Evolutionary conservation across 92 coral and sea anemone genomes (phyloP).

Genomic region (Blastomussa wellsi): DNA sequence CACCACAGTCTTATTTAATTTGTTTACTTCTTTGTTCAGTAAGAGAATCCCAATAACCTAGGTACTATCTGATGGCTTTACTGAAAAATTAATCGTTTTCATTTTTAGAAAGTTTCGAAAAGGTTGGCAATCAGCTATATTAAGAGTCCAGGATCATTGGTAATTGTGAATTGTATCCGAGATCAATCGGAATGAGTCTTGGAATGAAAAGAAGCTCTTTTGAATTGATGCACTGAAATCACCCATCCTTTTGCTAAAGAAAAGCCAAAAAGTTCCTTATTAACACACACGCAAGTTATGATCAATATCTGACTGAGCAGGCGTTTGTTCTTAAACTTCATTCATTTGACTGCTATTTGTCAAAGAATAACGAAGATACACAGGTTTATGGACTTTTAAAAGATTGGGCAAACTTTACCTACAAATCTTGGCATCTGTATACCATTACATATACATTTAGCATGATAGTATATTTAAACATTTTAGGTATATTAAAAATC

Average conservation of each 20-base stretch:
- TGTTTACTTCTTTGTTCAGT: background rate
- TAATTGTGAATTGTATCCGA: background rate
- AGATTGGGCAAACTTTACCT: background rate
- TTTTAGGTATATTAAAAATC: background rate
- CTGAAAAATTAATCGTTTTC: background rate
- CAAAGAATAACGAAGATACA: conserved; percentile 25
- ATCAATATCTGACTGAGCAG: background rate
- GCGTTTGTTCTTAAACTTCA: background rate
- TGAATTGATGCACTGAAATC: background rate
- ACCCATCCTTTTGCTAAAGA: background rate
- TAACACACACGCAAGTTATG: background rate
- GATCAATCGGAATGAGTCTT: background rate
- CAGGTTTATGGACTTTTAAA: conserved; percentile 8
- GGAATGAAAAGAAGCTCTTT: background rate
- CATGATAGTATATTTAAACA: background rate
- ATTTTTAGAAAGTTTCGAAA: background rate
- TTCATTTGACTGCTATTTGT: conserved; percentile 16
- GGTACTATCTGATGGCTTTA: background rate
- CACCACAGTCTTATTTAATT: no score
- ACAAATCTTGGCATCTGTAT: background rate
- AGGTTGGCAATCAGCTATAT: background rate
- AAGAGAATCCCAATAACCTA: no score
- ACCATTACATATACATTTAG: background rate
- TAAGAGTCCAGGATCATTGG: background rate
- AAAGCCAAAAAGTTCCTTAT: background rate